Base-by-base conservation (phyloP, 2,888 invertebrate genomes). In the Pristionchus arcanus region DNA sequence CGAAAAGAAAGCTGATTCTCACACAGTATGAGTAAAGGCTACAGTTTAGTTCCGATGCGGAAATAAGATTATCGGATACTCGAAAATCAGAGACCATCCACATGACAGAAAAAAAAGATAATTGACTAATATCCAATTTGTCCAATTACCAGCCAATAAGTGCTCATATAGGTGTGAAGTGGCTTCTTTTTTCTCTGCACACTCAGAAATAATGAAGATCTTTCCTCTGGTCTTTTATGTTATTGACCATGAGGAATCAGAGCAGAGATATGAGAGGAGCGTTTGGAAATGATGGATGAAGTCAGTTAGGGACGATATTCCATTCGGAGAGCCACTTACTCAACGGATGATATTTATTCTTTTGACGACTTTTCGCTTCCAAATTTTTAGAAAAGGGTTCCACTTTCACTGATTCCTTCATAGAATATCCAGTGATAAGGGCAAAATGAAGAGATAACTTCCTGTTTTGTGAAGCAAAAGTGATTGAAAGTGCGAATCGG, bases 151-250 rank as follows among this genome's bases (percentile, higher is more conserved):
- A 77, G 19, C 74, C n/a, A 77, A 77, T 77, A 77, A 77, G 74
- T 42, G 74, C 25, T 11, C 74, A 77, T 77, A 37, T 77, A 21
- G 74, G 74, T 25, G 25, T 77, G 74, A 42, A 77, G 74, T 77
- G 74, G 71, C 71, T 77, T 77, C 74, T 42, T 77, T 74, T 77
- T 74, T 74, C 74, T 77, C 74, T 77, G 74, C 25, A 77, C 42
- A 77, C 74, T 42, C 42, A 31, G 68, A 31, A 42, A 37, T 77
- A 77, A 77, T 77, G 21, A 77, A 42, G 11, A 77, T 37, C 31
- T 37, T 25, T 63, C 7, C 42, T 34, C 37, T 34, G 71, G n/a
- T 71, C 19, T 31, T 9, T 11, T 74, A 19, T 77, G 37, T 77
- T 71, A 34, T 71, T 42, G 74, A 77, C 34, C 25, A 37, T 25